Evolutionary conservation across 2,113 vertebrate genomes (phyloP).

Genomic region (Pampusana beccarii): DNA sequence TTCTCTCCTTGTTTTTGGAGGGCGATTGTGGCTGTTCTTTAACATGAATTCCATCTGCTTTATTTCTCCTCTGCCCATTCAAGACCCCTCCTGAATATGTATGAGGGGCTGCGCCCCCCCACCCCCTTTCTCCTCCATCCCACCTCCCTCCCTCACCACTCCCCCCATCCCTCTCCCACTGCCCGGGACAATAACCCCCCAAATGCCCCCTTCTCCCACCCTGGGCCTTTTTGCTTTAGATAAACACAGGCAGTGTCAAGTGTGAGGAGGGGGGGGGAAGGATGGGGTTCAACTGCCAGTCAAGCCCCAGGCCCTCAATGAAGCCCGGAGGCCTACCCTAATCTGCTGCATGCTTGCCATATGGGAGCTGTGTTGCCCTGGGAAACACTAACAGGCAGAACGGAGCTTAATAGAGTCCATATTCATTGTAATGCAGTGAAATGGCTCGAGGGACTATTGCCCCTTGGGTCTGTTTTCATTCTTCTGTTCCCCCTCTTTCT

Average conservation of each 20-base stretch:
- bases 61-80: slow-evolving; percentile 80
- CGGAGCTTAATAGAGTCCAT: slow-evolving; percentile 99
- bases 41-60: slow-evolving; percentile 88
- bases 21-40: slow-evolving; percentile 79
- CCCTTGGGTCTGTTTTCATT: slow-evolving; percentile 82
- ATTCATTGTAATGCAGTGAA: slow-evolving; percentile 99
- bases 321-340: slow-evolving; percentile 84
- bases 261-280: slow-evolving; percentile 83
- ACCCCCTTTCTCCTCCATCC: slow-evolving; percentile 35
- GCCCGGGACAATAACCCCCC: slow-evolving; percentile 80
- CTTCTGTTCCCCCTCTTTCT: slow-evolving; percentile 74
- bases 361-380: slow-evolving; percentile 96
- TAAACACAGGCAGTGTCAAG: slow-evolving; percentile 99
- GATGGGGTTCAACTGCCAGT: slow-evolving; percentile 89
- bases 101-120: slow-evolving; percentile 71
- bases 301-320: slow-evolving; percentile 82
- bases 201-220: slow-evolving; percentile 77
- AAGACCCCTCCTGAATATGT: slow-evolving; percentile 88
- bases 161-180: slow-evolving; percentile 56
- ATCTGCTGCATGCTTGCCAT: slow-evolving; percentile 93
- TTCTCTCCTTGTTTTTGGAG: slow-evolving; percentile 84
- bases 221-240: slow-evolving; percentile 82
- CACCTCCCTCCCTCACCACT: slow-evolving; percentile 14
- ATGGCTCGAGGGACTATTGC: slow-evolving; percentile 87
- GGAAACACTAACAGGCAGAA: slow-evolving; percentile 99